Percentiles rank a stretch among this genome's conserved stretches.
Conservation (phyloP, 2,113 vertebrate genomes). For the Cheirogaleus medius region DNA sequence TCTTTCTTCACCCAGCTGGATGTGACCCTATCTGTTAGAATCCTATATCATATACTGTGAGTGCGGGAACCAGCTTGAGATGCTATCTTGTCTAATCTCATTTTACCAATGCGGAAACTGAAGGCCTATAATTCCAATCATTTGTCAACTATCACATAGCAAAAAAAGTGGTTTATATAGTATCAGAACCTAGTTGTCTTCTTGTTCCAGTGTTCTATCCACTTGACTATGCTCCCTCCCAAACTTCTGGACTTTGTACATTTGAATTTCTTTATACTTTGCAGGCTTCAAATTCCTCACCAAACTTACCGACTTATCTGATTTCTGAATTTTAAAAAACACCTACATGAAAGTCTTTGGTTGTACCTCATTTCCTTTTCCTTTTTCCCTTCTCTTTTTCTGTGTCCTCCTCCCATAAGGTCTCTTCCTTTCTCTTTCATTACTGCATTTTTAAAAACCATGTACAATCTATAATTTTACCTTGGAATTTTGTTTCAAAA, state of each 20-base stretch:
- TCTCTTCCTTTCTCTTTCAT: background rate
- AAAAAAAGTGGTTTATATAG: background rate
- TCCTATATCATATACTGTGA: background rate
- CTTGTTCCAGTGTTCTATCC: background rate
- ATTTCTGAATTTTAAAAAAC: background rate
- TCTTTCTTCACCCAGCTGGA: background rate
- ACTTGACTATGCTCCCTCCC: background rate
- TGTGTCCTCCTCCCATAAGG: background rate
- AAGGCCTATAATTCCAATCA: background rate
- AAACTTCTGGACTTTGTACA: background rate
- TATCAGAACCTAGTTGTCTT: background rate
- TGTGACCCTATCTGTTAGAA: background rate
- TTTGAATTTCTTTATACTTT: constrained; percentile 28
- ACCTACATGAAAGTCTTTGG: background rate
- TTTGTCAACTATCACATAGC: background rate
- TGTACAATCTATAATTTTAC: background rate
- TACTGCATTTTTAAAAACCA: background rate
- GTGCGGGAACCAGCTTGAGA: background rate
- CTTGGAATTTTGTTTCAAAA: background rate
- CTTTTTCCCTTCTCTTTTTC: background rate
- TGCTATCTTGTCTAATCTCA: background rate
- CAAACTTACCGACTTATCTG: background rate
- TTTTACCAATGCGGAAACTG: background rate
- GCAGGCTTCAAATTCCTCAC: background rate
- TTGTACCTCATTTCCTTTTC: background rate